A percentile compares a stretch with the other conserved stretches of the same genome.
Conservation (phyloP, 2,113 vertebrate genomes). For the Cebus imitator region DNA sequence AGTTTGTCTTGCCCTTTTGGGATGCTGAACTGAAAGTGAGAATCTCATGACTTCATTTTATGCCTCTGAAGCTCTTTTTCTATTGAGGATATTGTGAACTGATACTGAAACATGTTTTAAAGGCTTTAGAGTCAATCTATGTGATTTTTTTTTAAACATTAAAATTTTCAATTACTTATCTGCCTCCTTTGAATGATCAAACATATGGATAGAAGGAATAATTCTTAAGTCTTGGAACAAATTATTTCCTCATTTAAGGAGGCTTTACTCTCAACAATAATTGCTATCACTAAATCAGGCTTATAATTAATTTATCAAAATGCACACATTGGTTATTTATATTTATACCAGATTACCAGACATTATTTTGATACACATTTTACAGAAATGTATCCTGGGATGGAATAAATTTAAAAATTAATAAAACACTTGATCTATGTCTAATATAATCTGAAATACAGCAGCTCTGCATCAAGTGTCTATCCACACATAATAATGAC, state of each 20-base stretch:
- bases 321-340: background rate
- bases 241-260: background rate
- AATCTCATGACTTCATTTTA: background rate
- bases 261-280: background rate
- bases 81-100: background rate
- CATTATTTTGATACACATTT: slow-evolving; percentile 16
- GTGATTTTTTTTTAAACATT: background rate
- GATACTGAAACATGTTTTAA: background rate
- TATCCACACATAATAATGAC: background rate
- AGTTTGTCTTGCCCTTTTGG: background rate
- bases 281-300: background rate
- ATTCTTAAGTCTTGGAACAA: background rate
- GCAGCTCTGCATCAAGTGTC: background rate
- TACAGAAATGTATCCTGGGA: background rate
- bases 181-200: background rate
- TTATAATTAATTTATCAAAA: slow-evolving; percentile 26
- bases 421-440: background rate
- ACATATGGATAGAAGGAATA: background rate
- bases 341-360: background rate
- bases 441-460: background rate
- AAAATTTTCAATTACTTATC: background rate
- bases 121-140: background rate
- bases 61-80: background rate
- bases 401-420: background rate
- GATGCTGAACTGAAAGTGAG: background rate